Conservation (phyloP, 2,888 invertebrate species). For the Cataglyphis livida region DNA sequence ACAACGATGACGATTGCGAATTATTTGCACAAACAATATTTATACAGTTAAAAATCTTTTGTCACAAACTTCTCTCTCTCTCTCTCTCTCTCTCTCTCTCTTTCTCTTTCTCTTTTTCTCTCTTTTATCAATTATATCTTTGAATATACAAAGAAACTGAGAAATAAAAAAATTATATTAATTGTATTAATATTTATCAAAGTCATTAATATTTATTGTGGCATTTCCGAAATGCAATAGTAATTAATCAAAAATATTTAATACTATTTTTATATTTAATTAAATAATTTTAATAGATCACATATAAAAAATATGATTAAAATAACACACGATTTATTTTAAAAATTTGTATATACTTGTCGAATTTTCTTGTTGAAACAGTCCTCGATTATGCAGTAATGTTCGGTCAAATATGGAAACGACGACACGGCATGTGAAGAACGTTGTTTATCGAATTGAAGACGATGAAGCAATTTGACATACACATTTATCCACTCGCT, state of each 20-base stretch:
- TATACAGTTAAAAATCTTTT: not conserved
- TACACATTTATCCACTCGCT: slow-evolving; percentile 1
- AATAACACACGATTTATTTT: not conserved
- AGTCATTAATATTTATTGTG: not conserved
- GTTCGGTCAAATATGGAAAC: not conserved
- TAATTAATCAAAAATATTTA: not conserved
- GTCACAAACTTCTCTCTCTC: not conserved
- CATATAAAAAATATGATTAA: not conserved
- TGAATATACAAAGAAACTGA: not conserved
- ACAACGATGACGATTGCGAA: not conserved
- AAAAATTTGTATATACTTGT: not conserved
- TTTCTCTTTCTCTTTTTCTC: too few species aligned
- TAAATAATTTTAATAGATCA: not conserved
- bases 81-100: too few species aligned
- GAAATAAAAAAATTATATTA: not conserved
- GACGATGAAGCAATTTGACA: slow-evolving; percentile 26
- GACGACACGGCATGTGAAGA: slow-evolving; percentile 18
- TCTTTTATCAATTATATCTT: not conserved
- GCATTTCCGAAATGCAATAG: not conserved
- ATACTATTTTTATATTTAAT: not conserved
- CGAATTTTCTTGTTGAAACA: not conserved
- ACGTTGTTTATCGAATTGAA: slow-evolving; percentile 21
- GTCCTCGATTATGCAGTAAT: slow-evolving; percentile 13
- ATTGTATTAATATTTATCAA: not conserved
- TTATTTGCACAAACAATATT: not conserved